Evolutionary conservation across 2,888 invertebrate species (phyloP).

Genomic region (Ptilodon capucinus): DNA sequence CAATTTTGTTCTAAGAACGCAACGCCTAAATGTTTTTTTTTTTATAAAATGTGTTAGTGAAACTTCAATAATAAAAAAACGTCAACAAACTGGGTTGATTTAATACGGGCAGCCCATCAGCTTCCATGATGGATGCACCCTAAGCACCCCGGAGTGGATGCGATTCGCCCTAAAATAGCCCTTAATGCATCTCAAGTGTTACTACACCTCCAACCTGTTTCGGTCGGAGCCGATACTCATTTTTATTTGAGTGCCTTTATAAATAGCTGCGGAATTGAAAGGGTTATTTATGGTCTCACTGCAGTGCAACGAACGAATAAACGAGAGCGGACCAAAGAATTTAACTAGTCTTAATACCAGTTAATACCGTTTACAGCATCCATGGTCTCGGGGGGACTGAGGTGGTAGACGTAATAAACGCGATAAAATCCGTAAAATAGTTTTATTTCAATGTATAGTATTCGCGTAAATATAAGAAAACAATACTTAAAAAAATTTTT

Average conservation of each 20-base stretch:
- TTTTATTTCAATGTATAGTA: too few species aligned
- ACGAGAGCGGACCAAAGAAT: not conserved
- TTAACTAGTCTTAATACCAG: too few species aligned
- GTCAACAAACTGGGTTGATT: not conserved
- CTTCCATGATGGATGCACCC: constrained; percentile 14
- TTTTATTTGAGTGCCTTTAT: constrained; percentile 23
- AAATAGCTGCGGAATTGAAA: constrained; percentile 24
- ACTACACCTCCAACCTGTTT: constrained; percentile 12
- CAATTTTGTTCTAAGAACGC: too few species aligned
- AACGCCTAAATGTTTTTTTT: not conserved
- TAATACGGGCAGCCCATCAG: constrained; percentile 1
- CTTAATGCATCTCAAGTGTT: constrained; percentile 34
- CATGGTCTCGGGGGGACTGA: too few species aligned
- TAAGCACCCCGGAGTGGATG: constrained; percentile 26
- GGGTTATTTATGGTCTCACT: constrained; percentile 27
- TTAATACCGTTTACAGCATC: too few species aligned
- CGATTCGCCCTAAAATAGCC: constrained; percentile 25
- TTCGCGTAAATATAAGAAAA: too few species aligned
- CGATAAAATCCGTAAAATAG: too few species aligned
- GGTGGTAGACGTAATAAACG: too few species aligned
- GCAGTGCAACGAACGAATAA: not conserved
- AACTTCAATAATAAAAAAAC: not conserved
- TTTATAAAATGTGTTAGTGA: constrained; percentile 8
- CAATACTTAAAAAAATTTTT: too few species aligned
- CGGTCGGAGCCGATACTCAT: constrained; percentile 11